Evolutionary conservation across 2,113 vertebrate species (phyloP), one percentile per base, ranked within the genome.

Genomic region (Pygathrix nemaeus): DNA sequence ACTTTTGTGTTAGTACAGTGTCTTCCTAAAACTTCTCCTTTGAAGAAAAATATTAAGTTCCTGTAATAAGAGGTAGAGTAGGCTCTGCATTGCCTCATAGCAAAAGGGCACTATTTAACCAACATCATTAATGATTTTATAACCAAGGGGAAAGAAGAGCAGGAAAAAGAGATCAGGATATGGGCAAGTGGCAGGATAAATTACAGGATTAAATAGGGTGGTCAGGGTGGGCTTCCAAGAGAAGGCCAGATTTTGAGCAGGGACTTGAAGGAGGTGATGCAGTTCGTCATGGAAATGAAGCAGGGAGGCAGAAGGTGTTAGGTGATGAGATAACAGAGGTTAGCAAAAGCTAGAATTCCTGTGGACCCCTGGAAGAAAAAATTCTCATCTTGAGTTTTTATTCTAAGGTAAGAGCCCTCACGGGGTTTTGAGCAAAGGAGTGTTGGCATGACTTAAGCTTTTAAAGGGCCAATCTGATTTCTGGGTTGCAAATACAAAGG

Each of bases 21-120:
- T 66, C 57, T 89, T 75, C 59, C 59, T 59, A 78, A 79, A 92
- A 78, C 64, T 72, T 90, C 25, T 96, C 23, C 43, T 94, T 96
- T 38, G 25, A 82, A 88, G 32, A 70, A 70, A 94, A 94, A 76
- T 61, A 87, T 81, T 81, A 35, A 81, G 27, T 23, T 40, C 27
- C 17, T 57, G 6, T 45, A 79, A 81, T 79, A 78, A 79, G 55
- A 78, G 48, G 18, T 83, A 90, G 40, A 59, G 16, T 50, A 45
- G 21, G 38, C 5, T 90, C 30, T 57, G 8, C 52, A 43, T 76
- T 93, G 64, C 93, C 32, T 80, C 57, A 9, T 21, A 94, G 32
- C 55, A 95, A 50, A 66, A 93, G 2, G 21, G 78, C 61, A 14
- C 64, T 86, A 59, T 50, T 81, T 50, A 18, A 57, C 68, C 55